These are phyloP conservation scores for Syngnathus acus DNA, from an alignment of 2,797 vertebrate species.

Conservation along the genomic window DNA sequence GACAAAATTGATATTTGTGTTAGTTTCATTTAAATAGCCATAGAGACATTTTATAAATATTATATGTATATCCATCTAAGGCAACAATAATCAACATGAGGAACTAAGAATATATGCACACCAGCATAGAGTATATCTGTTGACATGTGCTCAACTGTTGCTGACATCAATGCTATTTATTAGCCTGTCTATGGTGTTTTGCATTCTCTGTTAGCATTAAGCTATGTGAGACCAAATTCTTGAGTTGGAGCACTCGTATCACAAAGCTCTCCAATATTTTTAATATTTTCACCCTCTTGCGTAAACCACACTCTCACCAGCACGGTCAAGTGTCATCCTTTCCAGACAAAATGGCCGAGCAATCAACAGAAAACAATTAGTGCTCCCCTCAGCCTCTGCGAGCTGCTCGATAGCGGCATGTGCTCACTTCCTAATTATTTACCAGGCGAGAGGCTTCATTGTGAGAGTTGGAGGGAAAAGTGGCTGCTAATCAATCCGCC, in stretches of 20 bases:
- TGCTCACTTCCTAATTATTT: constrained; percentile 62
- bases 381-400: constrained; percentile 33
- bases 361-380: constrained; percentile 62
- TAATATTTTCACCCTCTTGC: background rate
- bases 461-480: constrained; percentile 27
- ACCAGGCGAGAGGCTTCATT: constrained; percentile 48
- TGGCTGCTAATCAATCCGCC: constrained; percentile 45
- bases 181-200: no score
- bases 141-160: no score
- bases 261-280: no score
- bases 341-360: constrained; percentile 46
- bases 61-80: background rate
- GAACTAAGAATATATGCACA: background rate
- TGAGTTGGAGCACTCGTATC: no score
- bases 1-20: background rate
- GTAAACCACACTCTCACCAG: background rate
- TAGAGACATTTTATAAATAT: background rate
- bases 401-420: constrained; percentile 49
- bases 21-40: background rate
- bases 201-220: no score
- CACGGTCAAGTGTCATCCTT: constrained; percentile 10
- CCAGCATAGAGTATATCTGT: background rate
- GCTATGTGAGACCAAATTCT: no score
- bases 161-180: no score
- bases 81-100: background rate